Evolutionary conservation across 2,797 vertebrate genomes (phyloP), one percentile per base, ranked within the genome.

Genomic region (Channallabes apus): DNA sequence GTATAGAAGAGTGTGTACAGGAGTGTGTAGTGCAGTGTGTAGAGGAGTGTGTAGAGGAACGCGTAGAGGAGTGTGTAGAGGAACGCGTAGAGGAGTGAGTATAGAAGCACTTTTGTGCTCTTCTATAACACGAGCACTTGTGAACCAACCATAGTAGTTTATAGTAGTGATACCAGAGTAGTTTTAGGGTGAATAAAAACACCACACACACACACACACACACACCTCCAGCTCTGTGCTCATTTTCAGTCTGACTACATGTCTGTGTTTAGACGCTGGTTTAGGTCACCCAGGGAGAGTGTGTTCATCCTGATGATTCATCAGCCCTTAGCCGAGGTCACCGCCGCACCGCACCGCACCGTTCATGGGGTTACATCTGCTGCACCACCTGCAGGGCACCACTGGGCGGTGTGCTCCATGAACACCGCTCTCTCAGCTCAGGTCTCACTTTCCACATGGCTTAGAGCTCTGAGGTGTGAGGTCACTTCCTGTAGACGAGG

Each of bases 401-500:
- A 18, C 27, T 2, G 29, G 59, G 54, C 7, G 58, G 22, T 14
- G 59, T 12, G 29, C 22, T 2, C 11, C 5, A 11, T 32, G 20
- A 78, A 46, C 69, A 12, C 3, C 6, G 9, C 67, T 5, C 67
- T 69, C 67, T 78, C 73, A 84, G 72, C 61, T 78, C 29, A 84
- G 41, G 73, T 84, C 73, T 84, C 62, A 35, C 14, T 59, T 41
- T 59, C 20, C 64, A 68, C 18, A 78, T 77, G 72, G 62, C 18
- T 54, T 5, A 64, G 78, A 35, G 24, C 9, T 5, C 35, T 72
- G 69, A 46, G 22, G 22, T 41, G 11, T n/a, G 38, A 11, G 38
- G 0, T 41, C 69, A 72, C 22, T 6, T 72, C 35, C 35, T 71
- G 35, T 22, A 38, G 18, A 41, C 5, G 2, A n/a, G 8, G 14